phyloP scores from a whole-genome alignment of 2,888 invertebrate genomes.

The Neelides folsomi region DNA sequence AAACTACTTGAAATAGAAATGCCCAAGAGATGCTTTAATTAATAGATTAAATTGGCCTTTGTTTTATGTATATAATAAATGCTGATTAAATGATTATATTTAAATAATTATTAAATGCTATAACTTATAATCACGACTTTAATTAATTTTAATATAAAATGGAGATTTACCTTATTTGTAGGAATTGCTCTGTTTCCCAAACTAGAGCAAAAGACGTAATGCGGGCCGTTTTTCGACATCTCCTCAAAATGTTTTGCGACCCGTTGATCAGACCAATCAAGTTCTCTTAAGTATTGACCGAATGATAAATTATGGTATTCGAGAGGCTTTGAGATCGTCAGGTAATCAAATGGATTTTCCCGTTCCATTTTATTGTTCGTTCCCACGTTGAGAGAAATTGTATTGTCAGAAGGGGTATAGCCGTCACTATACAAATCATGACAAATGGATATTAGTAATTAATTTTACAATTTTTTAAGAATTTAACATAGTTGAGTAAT shows the following conservation, averaged over 20 bases:
- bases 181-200: too few species aligned
- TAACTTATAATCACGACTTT: too few species aligned
- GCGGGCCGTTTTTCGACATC: constrained; percentile 18
- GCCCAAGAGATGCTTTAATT: too few species aligned
- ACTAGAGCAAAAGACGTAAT: constrained; percentile 15
- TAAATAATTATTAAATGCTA: too few species aligned
- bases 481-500: constrained; percentile 2
- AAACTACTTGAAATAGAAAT: too few species aligned
- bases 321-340: constrained; percentile 16
- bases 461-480: not conserved
- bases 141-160: too few species aligned
- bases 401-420: constrained; percentile 9
- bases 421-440: not conserved
- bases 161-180: too few species aligned
- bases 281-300: constrained; percentile 17
- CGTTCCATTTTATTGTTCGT: not conserved
- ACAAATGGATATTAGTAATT: not conserved
- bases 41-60: too few species aligned
- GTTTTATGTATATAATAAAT: too few species aligned
- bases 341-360: constrained; percentile 19
- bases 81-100: too few species aligned
- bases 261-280: constrained; percentile 17
- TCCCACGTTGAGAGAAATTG: constrained; percentile 5
- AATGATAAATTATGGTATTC: constrained; percentile 13
- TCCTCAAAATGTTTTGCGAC: constrained; percentile 12